Evolutionary conservation across 1,140 invertebrate genomes (phyloP).

Genomic region (Rhopalosiphum padi): DNA sequence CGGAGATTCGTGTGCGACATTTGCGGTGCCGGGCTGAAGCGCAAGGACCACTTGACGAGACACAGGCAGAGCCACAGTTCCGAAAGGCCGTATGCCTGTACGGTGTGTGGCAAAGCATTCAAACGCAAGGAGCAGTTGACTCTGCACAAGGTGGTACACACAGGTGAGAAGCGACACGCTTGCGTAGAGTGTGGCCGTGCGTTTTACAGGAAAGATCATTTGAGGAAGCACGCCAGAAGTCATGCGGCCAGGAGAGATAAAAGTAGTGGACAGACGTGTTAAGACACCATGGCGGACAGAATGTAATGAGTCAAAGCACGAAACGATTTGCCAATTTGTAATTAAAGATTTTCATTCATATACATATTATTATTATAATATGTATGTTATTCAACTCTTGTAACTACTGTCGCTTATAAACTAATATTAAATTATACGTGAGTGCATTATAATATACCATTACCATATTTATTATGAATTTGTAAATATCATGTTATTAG

Average conservation of each 20-base stretch:
- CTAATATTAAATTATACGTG: background rate
- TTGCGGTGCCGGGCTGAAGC: conserved; percentile 66
- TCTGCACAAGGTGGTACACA: conserved; percentile 66
- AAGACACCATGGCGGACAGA: background rate
- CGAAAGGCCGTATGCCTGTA: conserved; percentile 67
- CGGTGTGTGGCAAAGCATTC: conserved; percentile 67
- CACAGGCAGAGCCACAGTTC: conserved; percentile 68
- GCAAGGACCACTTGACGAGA: conserved; percentile 67
- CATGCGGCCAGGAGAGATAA: conserved; percentile 71
- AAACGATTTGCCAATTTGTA: background rate
- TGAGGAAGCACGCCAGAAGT: conserved; percentile 69
- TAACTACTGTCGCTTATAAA: conserved; percentile 35
- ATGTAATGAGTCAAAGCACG: background rate
- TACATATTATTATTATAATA: background rate
- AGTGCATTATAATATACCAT: conserved; percentile 25
- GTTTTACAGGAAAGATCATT: conserved; percentile 67
- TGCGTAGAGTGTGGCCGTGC: conserved; percentile 70
- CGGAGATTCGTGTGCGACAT: conserved; percentile 66
- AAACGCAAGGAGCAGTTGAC: conserved; percentile 69
- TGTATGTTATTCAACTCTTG: background rate
- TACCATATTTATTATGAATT: conserved; percentile 16
- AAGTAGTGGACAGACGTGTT: conserved; percentile 71
- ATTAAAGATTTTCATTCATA: background rate
- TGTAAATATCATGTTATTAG: conserved; percentile 44
- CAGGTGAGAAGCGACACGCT: conserved; percentile 64